phyloP scores from a whole-genome alignment of 2,888 invertebrate genomes.

The Parelbella ahira region DNA sequence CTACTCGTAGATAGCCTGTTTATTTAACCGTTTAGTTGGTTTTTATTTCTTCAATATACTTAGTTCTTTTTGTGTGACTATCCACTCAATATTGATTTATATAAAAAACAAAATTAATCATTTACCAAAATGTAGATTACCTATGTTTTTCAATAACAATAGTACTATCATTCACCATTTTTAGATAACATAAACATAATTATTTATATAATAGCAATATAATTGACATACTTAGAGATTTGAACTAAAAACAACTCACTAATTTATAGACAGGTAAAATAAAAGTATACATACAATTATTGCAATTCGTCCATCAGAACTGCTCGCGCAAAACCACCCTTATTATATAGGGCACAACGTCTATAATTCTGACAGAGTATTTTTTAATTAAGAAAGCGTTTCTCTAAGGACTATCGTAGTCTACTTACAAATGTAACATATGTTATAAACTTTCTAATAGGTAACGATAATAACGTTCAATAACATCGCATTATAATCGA shows the following conservation, averaged over 20 bases:
- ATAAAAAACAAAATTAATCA: no score
- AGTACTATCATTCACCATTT: no score
- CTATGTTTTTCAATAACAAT: no score
- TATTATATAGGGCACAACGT: neutral
- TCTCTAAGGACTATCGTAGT: constrained; percentile 5
- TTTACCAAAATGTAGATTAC: no score
- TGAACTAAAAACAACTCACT: constrained; percentile 4
- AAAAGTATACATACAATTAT: constrained; percentile 1
- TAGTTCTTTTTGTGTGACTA: no score
- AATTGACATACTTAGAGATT: constrained; percentile 21
- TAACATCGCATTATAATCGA: constrained; percentile 25
- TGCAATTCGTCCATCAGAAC: constrained; percentile 9
- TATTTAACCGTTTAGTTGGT: no score
- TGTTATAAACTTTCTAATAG: constrained; percentile 31
- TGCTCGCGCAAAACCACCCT: neutral
- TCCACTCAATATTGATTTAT: no score
- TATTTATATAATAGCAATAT: no score
- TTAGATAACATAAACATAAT: no score
- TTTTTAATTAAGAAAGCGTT: constrained; percentile 13
- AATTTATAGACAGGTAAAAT: constrained; percentile 6
- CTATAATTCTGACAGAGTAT: constrained; percentile 8
- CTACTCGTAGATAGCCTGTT: no score
- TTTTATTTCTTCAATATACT: no score
- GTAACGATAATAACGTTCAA: constrained; percentile 31
- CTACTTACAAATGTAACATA: constrained; percentile 33